Conservation (phyloP, 2,888 invertebrate genomes). For the Eupithecia tripunctaria region DNA sequence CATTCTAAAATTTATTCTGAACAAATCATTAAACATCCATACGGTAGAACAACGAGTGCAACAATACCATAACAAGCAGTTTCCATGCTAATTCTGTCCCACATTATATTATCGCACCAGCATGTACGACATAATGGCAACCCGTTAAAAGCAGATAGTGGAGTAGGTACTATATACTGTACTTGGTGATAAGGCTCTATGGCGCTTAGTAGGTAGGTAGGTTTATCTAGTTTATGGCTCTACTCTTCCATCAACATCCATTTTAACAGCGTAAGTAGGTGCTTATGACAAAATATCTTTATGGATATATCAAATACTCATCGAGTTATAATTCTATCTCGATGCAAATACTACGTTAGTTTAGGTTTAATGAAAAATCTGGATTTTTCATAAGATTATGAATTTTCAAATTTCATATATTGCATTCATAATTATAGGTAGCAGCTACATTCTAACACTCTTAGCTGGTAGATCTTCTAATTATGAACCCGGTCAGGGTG, state of each 20-base stretch:
- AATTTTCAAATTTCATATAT: too few relatives aligned
- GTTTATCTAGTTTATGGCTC: background rate
- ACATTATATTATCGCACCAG: constrained; percentile 68
- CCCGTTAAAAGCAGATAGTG: constrained; percentile 27
- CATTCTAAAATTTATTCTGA: too few relatives aligned
- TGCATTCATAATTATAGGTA: too few relatives aligned
- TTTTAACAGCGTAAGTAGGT: background rate
- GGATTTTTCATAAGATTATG: too few relatives aligned
- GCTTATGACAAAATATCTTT: too few relatives aligned
- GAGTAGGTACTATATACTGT: background rate
- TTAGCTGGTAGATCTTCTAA: too few relatives aligned
- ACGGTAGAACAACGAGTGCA: constrained; percentile 7
- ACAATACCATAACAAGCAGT: constrained; percentile 15
- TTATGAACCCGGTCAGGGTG: too few relatives aligned
- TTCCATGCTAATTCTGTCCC: constrained; percentile 67
- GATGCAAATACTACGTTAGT: too few relatives aligned
- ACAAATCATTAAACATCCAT: constrained; percentile 8
- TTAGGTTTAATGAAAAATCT: background rate
- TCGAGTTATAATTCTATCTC: too few relatives aligned
- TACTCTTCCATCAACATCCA: background rate
- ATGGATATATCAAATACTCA: too few relatives aligned
- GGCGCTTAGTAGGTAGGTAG: constrained; percentile 4
- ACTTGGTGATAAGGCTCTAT: constrained; percentile 21
- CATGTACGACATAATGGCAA: constrained; percentile 46
- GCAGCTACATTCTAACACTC: too few relatives aligned